Base-by-base conservation (phyloP, 2,888 invertebrate species). In the Abscondita cerata region DNA sequence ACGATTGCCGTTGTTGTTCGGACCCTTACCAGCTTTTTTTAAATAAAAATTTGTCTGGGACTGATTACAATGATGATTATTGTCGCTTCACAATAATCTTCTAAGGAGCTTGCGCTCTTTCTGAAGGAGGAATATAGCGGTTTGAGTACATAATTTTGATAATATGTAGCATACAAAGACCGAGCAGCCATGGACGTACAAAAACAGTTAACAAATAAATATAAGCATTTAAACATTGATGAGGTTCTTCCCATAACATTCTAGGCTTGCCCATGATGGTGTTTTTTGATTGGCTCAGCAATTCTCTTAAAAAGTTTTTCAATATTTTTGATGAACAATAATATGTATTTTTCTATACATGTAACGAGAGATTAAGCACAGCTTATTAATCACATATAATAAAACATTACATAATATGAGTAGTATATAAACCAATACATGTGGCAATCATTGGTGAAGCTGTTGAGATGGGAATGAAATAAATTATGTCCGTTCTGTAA, bases 231-330 rank as follows among this genome's bases (percentile, higher is more conserved):
- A 62, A 66, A 67, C 65, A 66, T 64, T 59, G 65, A 65, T 63
- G 61, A 78, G 78, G 79, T 78, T 78, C 78, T 73, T 75, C 61
- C 66, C 66, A 65, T 65, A 66, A 70, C 69, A 64, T 68, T 71
- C 73, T 72, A 73, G 73, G 73, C 71, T 72, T 70, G 70, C 69
- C 74, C 71, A 72, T 72, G 72, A 73, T 75, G 70, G 70, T 80
- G 81, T 80, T 72, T 80, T 81, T 80, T 82, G 82, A 82, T 82
- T 82, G 81, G 81, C 81, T 81, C 80, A 82, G 82, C 82, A 82
- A 82, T 82, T 82, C 82, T 80, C 59, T 66, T 59, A 59, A 60
- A 63, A 68, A 63, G 56, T 63, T 62, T 25, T 68, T 65, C 62
- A 64, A 54, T 50, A 51, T 60, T 69, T 69, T 61, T 66, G 68